phyloP scores from a whole-genome alignment of 37 sponge, comb jelly and placozoan species.

The Corticium candelabrum region DNA sequence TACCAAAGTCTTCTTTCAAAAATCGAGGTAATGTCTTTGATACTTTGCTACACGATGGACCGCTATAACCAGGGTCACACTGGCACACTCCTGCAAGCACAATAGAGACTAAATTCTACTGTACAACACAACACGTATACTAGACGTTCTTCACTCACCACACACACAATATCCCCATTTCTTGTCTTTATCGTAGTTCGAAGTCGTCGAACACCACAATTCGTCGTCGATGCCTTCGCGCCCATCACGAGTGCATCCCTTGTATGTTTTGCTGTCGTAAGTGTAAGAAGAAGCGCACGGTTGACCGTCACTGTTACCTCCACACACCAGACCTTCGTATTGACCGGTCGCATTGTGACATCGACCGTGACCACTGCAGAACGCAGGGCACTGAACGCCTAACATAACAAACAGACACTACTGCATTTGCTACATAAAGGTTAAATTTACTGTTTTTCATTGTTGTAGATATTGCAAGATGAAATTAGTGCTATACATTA shows the following conservation, averaged over 20 bases:
- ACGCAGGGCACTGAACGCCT: background rate
- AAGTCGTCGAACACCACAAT: background rate
- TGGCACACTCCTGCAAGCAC: background rate
- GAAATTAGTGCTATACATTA: too few species aligned
- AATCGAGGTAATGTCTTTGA: background rate
- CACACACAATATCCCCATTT: background rate
- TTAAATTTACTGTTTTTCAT: too few species aligned
- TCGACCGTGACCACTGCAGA: background rate
- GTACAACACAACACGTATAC: background rate
- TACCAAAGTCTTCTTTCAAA: background rate
- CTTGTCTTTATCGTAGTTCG: background rate
- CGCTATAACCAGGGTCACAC: background rate
- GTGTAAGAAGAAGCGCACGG: background rate
- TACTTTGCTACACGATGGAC: background rate
- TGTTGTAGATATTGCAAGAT: too few species aligned
- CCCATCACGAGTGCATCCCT: background rate
- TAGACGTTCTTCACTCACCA: background rate
- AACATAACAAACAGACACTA: too few species aligned
- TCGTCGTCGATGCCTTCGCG: conserved; percentile 5
- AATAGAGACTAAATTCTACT: background rate
- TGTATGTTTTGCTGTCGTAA: background rate
- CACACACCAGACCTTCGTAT: background rate
- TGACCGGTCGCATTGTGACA: background rate
- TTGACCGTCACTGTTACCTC: background rate
- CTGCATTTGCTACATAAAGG: too few species aligned